Base-by-base conservation (phyloP, 1,140 invertebrate genomes). In the Microvelia longipes region DNA sequence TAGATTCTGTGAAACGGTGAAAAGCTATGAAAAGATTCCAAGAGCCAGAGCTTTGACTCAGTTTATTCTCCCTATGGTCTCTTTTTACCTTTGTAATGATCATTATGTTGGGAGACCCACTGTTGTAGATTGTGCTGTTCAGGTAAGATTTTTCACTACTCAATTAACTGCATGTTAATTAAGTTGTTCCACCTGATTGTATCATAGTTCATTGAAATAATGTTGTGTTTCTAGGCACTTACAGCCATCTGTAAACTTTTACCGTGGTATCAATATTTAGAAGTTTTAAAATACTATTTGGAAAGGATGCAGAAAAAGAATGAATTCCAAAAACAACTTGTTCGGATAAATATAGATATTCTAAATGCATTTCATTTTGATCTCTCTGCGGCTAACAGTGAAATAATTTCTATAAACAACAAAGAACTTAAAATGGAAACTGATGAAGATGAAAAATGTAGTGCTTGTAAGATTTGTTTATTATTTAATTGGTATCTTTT, bases 281-380 rank as follows among this genome's bases (percentile, higher is more conserved):
- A 86, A 11, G 82, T 94, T 19, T 76, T 97, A 0, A 89, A 89
- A 72, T 84, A 86, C 73, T 96, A 94, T 79, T 80, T 98, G 1
- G 81, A 82, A 26, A 88, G 90, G 79, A 79, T 97, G 73, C 83
- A 87, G 2, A 81, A 81, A 60, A 85, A 85, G 2, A 73, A 86
- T 0, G 87, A 90, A 19, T 87, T 88, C 79, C 92, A 96, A 75
- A 93, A 91, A 77, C 89, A 93, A 74, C 80, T 88, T 63, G 87
- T 92, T 0, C 87, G 90, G 73, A 84, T 96, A 61, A 81, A 96
- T 24, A 87, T 93, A 0, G 85, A 84, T 1, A 88, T 98, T 68
- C 80, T 98, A 29, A 91, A 97, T 79, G 86, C 88, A 1, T 98
- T 98, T 77, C 94, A 98, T 80, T 98, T 91, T 80, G 91, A 97